Base-by-base conservation (phyloP, 2,797 vertebrate genomes). In the Denticeps clupeoides region DNA sequence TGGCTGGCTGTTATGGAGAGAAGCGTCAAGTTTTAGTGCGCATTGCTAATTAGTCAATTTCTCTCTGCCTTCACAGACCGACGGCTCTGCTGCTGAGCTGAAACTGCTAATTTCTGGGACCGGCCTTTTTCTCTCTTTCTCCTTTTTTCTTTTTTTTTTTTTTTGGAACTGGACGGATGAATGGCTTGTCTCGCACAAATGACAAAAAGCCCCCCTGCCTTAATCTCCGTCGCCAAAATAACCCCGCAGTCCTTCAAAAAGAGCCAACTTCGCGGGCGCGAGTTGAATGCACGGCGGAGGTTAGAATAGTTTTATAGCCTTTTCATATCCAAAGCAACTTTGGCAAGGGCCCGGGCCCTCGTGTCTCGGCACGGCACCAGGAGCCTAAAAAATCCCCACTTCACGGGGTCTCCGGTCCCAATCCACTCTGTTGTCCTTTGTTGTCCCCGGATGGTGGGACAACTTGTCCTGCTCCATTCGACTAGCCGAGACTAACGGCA, bases 31-130 rank as follows among this genome's bases (percentile, higher is more conserved):
- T 99, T 99, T 99, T 99, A 99, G 93, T 99, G 95, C 95, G 93
- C 93, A 99, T 97, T 99, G 95, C 95, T 99, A 99, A 99, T 99
- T 99, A 99, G 93, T 99, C 95, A 99, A 97, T 99, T 99, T 99
- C 95, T 99, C 93, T 99, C 90, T 97, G 93, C 93, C 95, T 99
- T 99, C 95, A 99, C 95, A 99, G 93, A 89, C 93, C 93, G 93
- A 92, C 93, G 95, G 92, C 91, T 97, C 89, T 91, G 90, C 91
- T 94, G 93, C 93, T 97, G 90, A 97, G 93, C 93, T 95, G 95
- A 97, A 97, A 99, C 95, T 99, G 95, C 93, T 99, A 96, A 99
- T 99, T 98, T 97, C 95, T 97, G 91, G 92, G 92, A 97, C 91
- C 94, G 97, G 91, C 89, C 94, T 99, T 97, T 87, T 87, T 86